Conservation (phyloP, 2,797 vertebrate genomes). For the Cuculus canorus region DNA sequence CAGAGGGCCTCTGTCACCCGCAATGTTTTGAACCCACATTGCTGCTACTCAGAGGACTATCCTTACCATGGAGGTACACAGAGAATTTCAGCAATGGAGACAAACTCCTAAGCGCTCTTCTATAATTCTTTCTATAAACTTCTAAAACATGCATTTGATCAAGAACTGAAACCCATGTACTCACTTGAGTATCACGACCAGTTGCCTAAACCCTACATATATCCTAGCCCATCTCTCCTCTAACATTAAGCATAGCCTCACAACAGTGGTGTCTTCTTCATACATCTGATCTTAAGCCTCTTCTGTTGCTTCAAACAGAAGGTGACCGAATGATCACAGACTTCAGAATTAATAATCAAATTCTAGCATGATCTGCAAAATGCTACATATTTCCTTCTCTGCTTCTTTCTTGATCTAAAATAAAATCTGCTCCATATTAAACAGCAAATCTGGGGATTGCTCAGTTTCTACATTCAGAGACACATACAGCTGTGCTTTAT, state of each 20-base stretch:
- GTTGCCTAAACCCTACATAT: background rate
- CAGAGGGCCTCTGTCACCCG: background rate
- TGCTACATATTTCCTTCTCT: background rate
- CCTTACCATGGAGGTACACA: background rate
- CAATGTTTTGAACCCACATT: background rate
- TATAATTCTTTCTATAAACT: background rate
- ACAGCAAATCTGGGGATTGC: background rate
- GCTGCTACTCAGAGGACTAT: background rate
- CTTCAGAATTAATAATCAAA: background rate
- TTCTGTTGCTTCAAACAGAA: background rate
- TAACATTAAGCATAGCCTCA: background rate
- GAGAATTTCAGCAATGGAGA: background rate
- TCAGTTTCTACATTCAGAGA: background rate
- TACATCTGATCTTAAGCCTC: background rate
- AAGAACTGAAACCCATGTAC: background rate
- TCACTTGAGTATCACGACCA: background rate
- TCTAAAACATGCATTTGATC: background rate
- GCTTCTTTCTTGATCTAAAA: background rate
- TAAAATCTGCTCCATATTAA: background rate
- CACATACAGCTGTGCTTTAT: background rate
- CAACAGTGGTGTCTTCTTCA: background rate
- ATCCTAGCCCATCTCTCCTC: background rate
- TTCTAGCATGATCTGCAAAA: background rate
- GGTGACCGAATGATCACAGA: background rate
- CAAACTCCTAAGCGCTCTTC: background rate